phyloP scores from a whole-genome alignment of 1,140 invertebrate species.

The Spodoptera litura region DNA sequence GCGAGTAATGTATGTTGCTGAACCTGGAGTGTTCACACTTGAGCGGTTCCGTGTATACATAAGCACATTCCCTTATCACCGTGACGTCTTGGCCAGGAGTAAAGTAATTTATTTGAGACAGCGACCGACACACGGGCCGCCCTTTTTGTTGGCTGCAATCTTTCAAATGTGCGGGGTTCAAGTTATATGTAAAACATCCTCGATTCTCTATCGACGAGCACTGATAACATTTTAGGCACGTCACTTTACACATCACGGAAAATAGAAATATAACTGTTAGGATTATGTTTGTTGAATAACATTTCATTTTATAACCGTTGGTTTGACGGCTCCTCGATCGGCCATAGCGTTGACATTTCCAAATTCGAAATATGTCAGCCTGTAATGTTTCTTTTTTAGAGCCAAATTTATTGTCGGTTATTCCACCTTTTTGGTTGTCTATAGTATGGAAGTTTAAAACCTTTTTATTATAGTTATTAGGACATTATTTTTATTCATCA shows the following conservation, averaged over 20 bases:
- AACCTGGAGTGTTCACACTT: conserved; percentile 68
- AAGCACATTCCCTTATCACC: conserved; percentile 73
- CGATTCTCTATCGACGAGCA: conserved; percentile 62
- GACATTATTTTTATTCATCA: no score
- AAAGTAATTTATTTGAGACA: conserved; percentile 73
- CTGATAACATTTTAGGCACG: conserved; percentile 73
- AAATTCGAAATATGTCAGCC: conserved; percentile 13
- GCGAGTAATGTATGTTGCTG: conserved; percentile 70
- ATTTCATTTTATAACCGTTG: conserved; percentile 39
- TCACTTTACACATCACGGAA: conserved; percentile 48
- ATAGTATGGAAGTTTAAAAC: no score
- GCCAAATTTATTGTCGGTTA: background rate
- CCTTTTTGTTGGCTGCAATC: conserved; percentile 57
- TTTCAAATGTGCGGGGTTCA: conserved; percentile 64
- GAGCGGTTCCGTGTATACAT: conserved; percentile 61
- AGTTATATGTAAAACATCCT: conserved; percentile 66
- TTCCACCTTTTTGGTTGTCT: background rate
- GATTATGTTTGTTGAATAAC: conserved; percentile 21
- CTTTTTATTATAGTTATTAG: no score
- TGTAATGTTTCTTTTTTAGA: background rate
- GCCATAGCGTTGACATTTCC: conserved; percentile 26
- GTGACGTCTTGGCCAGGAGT: conserved; percentile 61
- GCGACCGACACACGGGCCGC: conserved; percentile 48
- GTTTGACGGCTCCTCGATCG: background rate
- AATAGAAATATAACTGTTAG: conserved; percentile 47